Evolutionary conservation across 2,888 invertebrate genomes (phyloP).

Genomic region (Amphipyra tragopoginis): DNA sequence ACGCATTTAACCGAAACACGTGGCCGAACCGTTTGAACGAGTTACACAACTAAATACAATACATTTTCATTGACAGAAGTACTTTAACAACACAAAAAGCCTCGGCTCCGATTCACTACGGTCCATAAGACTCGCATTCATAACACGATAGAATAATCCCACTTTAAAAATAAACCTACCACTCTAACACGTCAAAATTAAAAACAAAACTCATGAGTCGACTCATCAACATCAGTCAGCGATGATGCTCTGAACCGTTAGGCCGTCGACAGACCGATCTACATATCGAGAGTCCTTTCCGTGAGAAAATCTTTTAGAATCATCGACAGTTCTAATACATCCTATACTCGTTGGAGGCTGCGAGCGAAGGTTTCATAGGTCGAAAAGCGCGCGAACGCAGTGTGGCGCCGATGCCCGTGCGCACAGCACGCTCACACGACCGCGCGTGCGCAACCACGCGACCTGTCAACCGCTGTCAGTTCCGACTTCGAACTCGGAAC

Average conservation of each 20-base stretch:
- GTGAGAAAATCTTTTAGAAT: conserved; percentile 83
- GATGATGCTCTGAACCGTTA: conserved; percentile 75
- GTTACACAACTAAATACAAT: conserved; percentile 56
- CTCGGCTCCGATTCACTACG: conserved; percentile 74
- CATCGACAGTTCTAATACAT: conserved; percentile 80
- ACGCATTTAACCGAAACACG: conserved; percentile 51
- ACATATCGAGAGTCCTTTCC: conserved; percentile 81
- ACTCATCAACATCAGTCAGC: conserved; percentile 82
- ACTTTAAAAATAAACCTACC: conserved; percentile 76
- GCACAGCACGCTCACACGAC: conserved; percentile 86
- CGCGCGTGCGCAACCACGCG: conserved; percentile 77
- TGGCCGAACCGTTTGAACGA: conserved; percentile 42
- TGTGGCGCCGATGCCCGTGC: conserved; percentile 87
- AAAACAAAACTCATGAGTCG: conserved; percentile 77
- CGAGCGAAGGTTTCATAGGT: conserved; percentile 83
- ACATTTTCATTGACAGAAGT: conserved; percentile 74
- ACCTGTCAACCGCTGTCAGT: conserved; percentile 80
- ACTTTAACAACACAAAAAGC: conserved; percentile 78
- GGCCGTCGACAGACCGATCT: conserved; percentile 71
- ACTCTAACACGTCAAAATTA: conserved; percentile 76
- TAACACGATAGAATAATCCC: conserved; percentile 82
- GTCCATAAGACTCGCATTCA: conserved; percentile 78
- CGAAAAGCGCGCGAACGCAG: conserved; percentile 90
- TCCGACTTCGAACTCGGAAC: conserved; percentile 73
- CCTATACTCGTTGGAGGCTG: conserved; percentile 78